Conservation (phyloP, 2,113 vertebrate species). For the Oncorhynchus tshawytscha region DNA sequence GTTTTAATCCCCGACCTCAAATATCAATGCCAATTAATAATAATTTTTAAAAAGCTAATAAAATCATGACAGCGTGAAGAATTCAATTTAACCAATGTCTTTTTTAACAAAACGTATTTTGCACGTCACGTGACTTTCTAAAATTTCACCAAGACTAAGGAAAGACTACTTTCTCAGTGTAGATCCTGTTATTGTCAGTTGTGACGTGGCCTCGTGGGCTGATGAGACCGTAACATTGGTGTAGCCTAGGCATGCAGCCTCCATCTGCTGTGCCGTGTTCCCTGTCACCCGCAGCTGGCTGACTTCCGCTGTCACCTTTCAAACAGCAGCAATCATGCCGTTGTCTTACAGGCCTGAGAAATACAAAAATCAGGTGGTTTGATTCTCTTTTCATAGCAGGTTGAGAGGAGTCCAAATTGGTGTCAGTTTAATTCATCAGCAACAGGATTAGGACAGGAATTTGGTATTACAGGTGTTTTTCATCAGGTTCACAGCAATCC, state of each 20-base stretch:
- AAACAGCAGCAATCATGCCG: background rate
- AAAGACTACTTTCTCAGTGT: background rate
- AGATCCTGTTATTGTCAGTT: background rate
- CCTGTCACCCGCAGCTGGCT: background rate
- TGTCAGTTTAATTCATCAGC: no score
- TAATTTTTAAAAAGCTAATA: background rate
- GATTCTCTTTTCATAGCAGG: no score
- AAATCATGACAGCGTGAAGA: no score
- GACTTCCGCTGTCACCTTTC: background rate
- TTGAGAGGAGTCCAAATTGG: no score
- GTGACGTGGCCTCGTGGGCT: background rate
- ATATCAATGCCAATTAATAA: background rate
- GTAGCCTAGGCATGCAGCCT: background rate
- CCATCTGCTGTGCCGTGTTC: background rate
- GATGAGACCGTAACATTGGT: background rate
- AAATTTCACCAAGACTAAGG: background rate
- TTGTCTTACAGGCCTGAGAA: no score
- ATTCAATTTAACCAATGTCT: background rate
- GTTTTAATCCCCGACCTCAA: background rate
- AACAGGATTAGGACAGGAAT: no score
- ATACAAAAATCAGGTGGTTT: no score
- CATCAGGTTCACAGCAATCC: no score
- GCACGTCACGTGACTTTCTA: background rate
- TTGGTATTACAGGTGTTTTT: no score
- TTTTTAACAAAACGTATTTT: background rate